Evolutionary conservation across 2,113 vertebrate genomes (phyloP), one percentile per base, ranked within the genome.

Genomic region (Colossoma macropomum): DNA sequence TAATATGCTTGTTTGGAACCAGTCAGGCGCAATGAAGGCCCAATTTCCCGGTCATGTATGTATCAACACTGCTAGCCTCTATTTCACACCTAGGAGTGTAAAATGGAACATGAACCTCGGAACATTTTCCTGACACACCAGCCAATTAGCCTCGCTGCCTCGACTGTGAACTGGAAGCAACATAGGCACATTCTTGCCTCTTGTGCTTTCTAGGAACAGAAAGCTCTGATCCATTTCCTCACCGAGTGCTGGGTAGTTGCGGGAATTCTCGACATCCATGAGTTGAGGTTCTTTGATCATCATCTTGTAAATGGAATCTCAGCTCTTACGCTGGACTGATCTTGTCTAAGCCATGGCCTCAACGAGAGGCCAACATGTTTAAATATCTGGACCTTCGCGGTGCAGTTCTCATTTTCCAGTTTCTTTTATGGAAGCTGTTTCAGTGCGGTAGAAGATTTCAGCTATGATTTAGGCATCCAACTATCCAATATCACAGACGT

Each of bases 351-450:
- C 56, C 69, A 74, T 30, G 30, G 32, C 19, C 19, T 38, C 17
- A 0, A 73, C 59, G 54, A 80, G 32, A 71, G 11, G 32, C 52
- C 3, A n/a, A 32, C 30, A 45, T 50, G 27, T 41, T 50, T 45
- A 71, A 80, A 80, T 66, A 71, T 80, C 78, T 71, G 66, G 78
- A 71, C 17, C 66, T 80, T 59, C 25, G 25, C 56, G 27, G 48
- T 13, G 50, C 1, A 41, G 12, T 10, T 70, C 68, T 60, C 9
- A 4, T 25, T 60, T n/a, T 60, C n/a, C 56, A 25, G 56, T n/a
- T 60, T 3, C 28, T n/a, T 50, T n/a, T 71, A 28, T 41, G 41
- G 52, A 5, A 45, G 16, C n/a, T n/a, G 56, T 60, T 60, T 11
- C 10, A 60, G 10, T 48, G 74, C 54, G 38, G 45, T 1, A 50